Evolutionary conservation across 2,888 invertebrate species (phyloP).

Genomic region (Thysanoteuthis rhombus): DNA sequence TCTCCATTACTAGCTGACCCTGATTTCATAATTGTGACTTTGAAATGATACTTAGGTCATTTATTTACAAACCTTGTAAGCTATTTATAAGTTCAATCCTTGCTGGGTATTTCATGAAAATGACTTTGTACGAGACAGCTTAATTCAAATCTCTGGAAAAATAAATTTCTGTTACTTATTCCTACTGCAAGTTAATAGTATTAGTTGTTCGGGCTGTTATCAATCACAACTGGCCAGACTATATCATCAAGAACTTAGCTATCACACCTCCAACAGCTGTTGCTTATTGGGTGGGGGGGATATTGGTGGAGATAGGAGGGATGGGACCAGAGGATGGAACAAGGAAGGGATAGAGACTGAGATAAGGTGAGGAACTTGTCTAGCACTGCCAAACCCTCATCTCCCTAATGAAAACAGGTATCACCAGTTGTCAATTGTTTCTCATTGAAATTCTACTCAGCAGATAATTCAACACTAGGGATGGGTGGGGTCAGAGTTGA

Average conservation of each 20-base stretch:
- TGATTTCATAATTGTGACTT: too few species aligned
- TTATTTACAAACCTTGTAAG: too few species aligned
- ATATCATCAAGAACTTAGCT: background rate
- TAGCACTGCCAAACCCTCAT: background rate
- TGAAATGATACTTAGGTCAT: too few species aligned
- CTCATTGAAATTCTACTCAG: background rate
- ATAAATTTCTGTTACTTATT: background rate
- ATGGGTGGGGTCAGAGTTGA: background rate
- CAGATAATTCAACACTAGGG: background rate
- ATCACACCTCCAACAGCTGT: background rate
- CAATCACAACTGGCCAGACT: background rate
- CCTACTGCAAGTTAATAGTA: background rate
- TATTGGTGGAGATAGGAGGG: background rate
- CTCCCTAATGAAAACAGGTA: constrained; percentile 12
- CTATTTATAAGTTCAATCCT: too few species aligned
- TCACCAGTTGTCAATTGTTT: background rate
- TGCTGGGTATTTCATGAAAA: background rate
- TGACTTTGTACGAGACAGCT: background rate
- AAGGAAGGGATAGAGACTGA: background rate
- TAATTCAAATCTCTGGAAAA: background rate
- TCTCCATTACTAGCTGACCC: too few species aligned
- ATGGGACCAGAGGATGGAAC: background rate
- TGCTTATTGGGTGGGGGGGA: background rate
- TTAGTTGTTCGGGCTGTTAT: background rate
- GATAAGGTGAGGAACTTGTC: background rate